Base-by-base conservation (phyloP, 2,113 vertebrate genomes). In the Cromileptes altivelis region DNA sequence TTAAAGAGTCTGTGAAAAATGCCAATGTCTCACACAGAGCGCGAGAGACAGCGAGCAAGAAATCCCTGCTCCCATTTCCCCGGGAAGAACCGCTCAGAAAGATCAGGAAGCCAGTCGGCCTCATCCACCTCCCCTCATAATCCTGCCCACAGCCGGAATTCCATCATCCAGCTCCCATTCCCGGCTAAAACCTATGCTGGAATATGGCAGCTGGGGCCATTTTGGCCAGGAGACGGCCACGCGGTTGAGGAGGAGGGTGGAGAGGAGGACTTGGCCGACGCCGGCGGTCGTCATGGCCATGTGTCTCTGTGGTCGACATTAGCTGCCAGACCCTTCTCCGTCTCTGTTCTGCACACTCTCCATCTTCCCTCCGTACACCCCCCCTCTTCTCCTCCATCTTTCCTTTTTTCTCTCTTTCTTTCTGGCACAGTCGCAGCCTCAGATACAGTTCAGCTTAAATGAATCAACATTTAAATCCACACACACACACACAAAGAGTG, bases 101-200 rank as follows among this genome's bases (percentile, higher is more conserved):
- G 84, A 93, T 88, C 87, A 91, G 91, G 86, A 82, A 83, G 73
- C 69, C 89, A 70, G 75, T 80, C 86, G 81, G 85, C 85, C 81
- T 90, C 84, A 70, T 92, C 88, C 87, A 81, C 88, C 83, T 70
- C 77, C 53, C 73, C 61, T 85, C 84, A 55, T 92, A 89, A 92
- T 90, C 87, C 89, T 58, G 89, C 89, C 89, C 81, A 84, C 77
- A 87, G 93, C 81, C 71, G 21, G 84, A 91, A 93, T 93, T 93
- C 89, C 90, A 90, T 89, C 93, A 88, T 91, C 88, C 86, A 70
- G 85, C 86, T 93, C 88, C 88, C 84, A 45, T 88, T 87, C 84
- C 68, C 74, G 12, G 67, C 88, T 89, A 88, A 37, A 91, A 90
- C 75, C 82, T 60, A 81, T 67, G 84, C 81, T 61, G 89, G 85